Conservation (phyloP, 2,888 invertebrate species). For the Temnothorax ravouxi region DNA sequence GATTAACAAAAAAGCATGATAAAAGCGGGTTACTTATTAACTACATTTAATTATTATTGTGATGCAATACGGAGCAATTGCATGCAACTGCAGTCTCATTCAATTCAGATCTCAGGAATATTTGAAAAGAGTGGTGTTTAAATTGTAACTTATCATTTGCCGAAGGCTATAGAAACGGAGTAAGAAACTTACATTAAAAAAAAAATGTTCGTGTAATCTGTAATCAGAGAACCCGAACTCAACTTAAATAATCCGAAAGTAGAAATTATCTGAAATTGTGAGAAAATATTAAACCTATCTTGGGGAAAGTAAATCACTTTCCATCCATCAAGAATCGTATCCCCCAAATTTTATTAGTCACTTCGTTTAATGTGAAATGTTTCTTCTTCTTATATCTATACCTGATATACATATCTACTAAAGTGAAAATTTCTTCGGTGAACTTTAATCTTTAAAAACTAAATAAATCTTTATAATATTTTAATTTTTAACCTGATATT, state of each 20-base stretch:
- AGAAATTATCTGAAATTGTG: background rate
- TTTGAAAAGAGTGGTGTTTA: background rate
- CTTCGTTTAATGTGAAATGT: conserved; percentile 1
- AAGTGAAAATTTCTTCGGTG: background rate
- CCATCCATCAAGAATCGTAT: background rate
- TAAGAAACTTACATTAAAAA: too few relatives aligned
- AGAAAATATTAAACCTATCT: background rate
- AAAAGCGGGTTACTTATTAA: background rate
- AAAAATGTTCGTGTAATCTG: background rate
- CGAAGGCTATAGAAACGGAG: too few relatives aligned
- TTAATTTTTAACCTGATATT: background rate
- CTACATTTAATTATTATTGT: background rate
- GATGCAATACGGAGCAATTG: background rate
- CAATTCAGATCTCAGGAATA: background rate
- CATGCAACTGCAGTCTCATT: too few relatives aligned
- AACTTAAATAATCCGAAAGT: background rate
- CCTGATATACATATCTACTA: background rate
- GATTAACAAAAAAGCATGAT: background rate
- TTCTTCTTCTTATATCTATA: background rate
- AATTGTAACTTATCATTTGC: background rate
- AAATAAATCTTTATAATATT: background rate
- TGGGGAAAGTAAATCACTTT: background rate
- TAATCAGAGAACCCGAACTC: background rate
- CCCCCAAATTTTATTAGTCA: background rate
- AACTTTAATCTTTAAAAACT: background rate